Conservation (phyloP, 1,140 invertebrate species). For the Drosophila auraria region DNA sequence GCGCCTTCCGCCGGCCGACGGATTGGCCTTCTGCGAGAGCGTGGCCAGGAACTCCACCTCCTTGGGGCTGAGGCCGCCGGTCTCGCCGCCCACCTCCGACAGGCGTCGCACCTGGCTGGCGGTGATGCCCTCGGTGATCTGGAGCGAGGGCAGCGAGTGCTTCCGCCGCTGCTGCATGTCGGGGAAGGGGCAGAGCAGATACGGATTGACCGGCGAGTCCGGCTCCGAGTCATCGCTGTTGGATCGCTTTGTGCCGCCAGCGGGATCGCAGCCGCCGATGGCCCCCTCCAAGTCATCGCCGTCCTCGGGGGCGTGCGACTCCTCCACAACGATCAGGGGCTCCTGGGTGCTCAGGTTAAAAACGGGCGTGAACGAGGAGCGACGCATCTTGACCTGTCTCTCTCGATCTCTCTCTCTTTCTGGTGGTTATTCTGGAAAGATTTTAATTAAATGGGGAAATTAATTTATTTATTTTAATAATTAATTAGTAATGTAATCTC, state of each 20-base stretch:
- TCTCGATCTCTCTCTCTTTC: constrained; percentile 1
- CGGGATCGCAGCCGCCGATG: constrained; percentile 60
- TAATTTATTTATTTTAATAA: too few relatives aligned
- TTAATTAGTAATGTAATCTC: too few relatives aligned
- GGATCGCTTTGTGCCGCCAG: constrained; percentile 66
- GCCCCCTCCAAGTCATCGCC: constrained; percentile 86
- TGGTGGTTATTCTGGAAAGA: constrained; percentile 11
- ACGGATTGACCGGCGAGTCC: constrained; percentile 92
- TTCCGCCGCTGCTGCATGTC: constrained; percentile 89
- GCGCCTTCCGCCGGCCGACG: constrained; percentile 90
- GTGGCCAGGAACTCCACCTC: constrained; percentile 92
- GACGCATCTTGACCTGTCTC: constrained; percentile 82
- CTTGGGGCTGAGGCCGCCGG: constrained; percentile 88
- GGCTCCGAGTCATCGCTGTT: constrained; percentile 86
- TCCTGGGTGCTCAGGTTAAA: constrained; percentile 87
- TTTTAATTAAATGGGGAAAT: neutral
- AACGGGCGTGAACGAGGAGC: constrained; percentile 86
- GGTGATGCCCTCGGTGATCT: constrained; percentile 92
- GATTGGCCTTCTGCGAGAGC: constrained; percentile 81
- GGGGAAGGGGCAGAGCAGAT: constrained; percentile 91
- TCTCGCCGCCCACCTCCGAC: constrained; percentile 91
- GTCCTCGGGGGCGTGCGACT: constrained; percentile 89
- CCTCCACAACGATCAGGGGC: constrained; percentile 93
- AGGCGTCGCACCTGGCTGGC: constrained; percentile 92
- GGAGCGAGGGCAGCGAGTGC: constrained; percentile 92